Conservation (phyloP, 2,888 invertebrate species). For the Frankliniella fusca region DNA sequence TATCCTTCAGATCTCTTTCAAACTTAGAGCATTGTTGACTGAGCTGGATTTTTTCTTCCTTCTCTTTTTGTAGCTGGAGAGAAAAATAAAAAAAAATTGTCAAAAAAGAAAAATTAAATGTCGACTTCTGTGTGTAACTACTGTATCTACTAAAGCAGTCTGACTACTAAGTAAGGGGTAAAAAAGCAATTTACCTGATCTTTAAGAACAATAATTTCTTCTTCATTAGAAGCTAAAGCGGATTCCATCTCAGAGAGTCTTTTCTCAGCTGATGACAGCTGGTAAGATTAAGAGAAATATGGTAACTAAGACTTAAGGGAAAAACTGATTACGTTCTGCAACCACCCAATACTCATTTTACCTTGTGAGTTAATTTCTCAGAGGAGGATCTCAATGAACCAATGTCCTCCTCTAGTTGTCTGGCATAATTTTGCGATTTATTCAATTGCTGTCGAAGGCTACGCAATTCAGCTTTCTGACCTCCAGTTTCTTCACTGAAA, state of each 20-base stretch:
- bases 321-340: too few relatives aligned
- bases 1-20: background rate
- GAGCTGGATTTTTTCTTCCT: background rate
- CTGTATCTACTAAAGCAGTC: background rate
- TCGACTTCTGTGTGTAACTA: too few relatives aligned
- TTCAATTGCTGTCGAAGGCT: background rate
- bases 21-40: background rate
- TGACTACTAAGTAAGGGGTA: background rate
- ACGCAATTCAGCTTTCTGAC: background rate
- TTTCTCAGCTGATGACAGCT: background rate
- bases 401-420: background rate
- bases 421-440: background rate
- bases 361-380: background rate
- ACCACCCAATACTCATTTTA: background rate
- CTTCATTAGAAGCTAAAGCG: background rate
- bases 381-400: background rate
- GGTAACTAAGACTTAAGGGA: background rate
- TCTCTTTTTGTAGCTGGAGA: background rate
- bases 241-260: background rate
- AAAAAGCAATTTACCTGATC: background rate
- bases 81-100: background rate
- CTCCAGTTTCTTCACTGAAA: background rate
- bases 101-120: background rate
- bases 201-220: background rate
- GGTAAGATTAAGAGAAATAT: background rate